Conservation (phyloP, 1,140 invertebrate species). For the Anastrepha obliqua region DNA sequence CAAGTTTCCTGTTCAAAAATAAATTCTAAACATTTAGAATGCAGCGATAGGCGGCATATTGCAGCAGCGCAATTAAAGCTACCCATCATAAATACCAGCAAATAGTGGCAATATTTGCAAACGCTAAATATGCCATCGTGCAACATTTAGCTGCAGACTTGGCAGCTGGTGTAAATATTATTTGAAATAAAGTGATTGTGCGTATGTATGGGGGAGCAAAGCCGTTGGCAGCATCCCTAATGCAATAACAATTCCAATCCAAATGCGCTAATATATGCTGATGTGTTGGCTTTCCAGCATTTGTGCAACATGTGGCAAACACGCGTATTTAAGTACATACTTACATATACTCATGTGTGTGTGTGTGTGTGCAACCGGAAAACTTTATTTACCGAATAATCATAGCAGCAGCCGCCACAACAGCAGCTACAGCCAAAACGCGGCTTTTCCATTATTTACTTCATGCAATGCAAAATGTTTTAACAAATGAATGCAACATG, state of each 20-base stretch:
- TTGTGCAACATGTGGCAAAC: slow-evolving; percentile 50
- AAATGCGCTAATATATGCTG: background rate
- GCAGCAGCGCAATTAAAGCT: slow-evolving; percentile 24
- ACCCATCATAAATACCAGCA: slow-evolving; percentile 26
- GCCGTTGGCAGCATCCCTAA: background rate
- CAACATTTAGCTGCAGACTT: background rate
- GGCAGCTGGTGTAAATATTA: background rate
- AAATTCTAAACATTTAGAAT: background rate
- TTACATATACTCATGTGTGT: background rate
- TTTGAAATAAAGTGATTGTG: background rate
- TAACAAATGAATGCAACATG: slow-evolving; percentile 51
- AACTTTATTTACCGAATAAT: slow-evolving; percentile 42
- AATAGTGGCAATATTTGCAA: background rate
- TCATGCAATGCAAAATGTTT: slow-evolving; percentile 44
- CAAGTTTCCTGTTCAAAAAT: no score
- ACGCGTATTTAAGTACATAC: background rate
- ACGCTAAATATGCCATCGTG: background rate
- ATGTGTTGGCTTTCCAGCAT: background rate
- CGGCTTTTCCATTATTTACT: slow-evolving; percentile 47
- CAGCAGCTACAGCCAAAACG: slow-evolving; percentile 4
- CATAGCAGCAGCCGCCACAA: background rate
- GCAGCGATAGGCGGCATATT: slow-evolving; percentile 3
- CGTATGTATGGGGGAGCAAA: background rate
- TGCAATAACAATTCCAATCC: slow-evolving; percentile 28
- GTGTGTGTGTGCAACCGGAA: background rate